Conservation (phyloP, 2,888 invertebrate genomes). For the Xanthia togata region DNA sequence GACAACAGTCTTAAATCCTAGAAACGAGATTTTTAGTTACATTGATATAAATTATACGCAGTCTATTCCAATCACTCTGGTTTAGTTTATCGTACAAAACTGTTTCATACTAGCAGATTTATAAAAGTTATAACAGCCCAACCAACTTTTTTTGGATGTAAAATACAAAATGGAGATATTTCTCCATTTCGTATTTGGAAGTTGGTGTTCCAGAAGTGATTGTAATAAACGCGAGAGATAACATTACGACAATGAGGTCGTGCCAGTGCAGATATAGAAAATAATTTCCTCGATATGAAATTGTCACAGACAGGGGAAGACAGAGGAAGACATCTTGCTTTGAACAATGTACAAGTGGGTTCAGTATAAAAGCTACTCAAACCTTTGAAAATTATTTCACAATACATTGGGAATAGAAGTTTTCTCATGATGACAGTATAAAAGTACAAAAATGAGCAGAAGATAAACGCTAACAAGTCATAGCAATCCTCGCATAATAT, state of each 20-base stretch:
- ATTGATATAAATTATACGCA: conserved; percentile 62
- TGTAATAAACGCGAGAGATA: conserved; percentile 59
- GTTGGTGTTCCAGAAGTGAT: conserved; percentile 41
- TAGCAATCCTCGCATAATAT: conserved; percentile 78
- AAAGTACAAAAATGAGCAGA: conserved; percentile 89
- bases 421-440: conserved; percentile 79
- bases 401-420: conserved; percentile 65
- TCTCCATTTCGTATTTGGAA: too few species aligned
- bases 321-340: conserved; percentile 86
- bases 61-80: conserved; percentile 60
- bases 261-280: conserved; percentile 71
- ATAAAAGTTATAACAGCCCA: conserved; percentile 39
- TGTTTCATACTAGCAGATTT: conserved; percentile 9
- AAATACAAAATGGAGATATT: conserved; percentile 37
- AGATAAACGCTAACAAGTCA: conserved; percentile 74
- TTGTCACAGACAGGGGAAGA: conserved; percentile 81
- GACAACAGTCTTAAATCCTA: conserved; percentile 85
- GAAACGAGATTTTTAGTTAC: conserved; percentile 68
- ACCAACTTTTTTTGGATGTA: conserved; percentile 34
- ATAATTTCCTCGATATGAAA: conserved; percentile 75
- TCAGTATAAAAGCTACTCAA: conserved; percentile 72
- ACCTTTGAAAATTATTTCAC: conserved; percentile 63
- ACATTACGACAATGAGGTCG: conserved; percentile 68
- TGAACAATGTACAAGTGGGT: conserved; percentile 66
- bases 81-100: conserved; percentile 27